phyloP scores from a whole-genome alignment of 2,888 invertebrate species.

The Patella pellucida region DNA sequence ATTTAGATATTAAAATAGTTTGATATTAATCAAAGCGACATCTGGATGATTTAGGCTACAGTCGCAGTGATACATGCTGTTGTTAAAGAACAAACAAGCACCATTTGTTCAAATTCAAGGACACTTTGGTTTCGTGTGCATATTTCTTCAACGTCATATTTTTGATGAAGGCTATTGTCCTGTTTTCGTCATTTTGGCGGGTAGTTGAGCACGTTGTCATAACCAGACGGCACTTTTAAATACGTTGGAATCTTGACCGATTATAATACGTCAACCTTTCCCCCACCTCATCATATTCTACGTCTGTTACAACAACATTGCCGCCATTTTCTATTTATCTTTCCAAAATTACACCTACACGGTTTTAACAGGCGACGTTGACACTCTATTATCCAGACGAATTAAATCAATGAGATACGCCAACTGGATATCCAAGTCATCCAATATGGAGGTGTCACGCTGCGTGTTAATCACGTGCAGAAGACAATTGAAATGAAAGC shows the following conservation, averaged over 20 bases:
- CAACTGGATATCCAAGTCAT: background rate
- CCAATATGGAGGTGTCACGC: slow-evolving; percentile 7
- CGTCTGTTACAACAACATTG: background rate
- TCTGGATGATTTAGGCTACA: no score
- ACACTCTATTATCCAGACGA: background rate
- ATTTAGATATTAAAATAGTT: no score
- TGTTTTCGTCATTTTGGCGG: slow-evolving; percentile 1
- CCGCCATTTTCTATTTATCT: background rate
- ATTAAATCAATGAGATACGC: background rate
- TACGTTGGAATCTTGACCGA: no score
- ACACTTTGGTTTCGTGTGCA: no score
- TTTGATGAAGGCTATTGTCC: background rate
- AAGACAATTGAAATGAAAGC: slow-evolving; percentile 10
- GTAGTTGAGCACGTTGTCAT: no score
- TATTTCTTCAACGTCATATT: no score
- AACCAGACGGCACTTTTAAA: no score
- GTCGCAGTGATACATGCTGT: no score
- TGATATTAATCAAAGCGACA: no score
- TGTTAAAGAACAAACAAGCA: no score
- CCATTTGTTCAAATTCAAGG: no score
- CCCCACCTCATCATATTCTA: background rate
- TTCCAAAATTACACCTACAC: slow-evolving; percentile 6
- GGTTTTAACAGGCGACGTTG: slow-evolving; percentile 1
- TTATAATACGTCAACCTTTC: background rate
- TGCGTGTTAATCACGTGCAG: slow-evolving; percentile 10